Conservation (phyloP, 2,113 vertebrate genomes). For the Rhinopomastus cyanomelas region DNA sequence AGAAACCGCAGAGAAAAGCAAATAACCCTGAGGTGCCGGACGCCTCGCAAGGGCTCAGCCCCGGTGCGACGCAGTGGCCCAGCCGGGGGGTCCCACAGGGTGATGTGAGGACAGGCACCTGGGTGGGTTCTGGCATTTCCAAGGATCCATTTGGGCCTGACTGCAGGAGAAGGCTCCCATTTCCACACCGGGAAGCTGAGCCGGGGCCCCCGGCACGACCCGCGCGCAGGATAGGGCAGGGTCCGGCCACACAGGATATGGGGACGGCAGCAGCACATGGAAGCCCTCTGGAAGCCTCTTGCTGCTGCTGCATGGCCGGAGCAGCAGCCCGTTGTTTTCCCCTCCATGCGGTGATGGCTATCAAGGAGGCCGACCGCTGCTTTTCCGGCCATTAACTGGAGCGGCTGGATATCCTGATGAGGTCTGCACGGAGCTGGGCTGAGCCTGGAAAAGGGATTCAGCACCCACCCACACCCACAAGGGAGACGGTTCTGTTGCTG, state of each 20-base stretch:
- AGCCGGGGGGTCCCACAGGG: not conserved
- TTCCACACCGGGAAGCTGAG: not conserved
- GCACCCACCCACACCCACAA: not conserved
- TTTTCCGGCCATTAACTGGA: constrained; percentile 56
- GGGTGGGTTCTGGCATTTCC: not conserved
- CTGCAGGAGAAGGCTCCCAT: not conserved
- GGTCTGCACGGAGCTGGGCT: not conserved
- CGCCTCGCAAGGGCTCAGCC: not conserved
- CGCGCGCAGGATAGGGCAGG: constrained; percentile 29
- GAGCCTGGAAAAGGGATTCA: constrained; percentile 11
- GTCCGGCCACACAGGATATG: not conserved
- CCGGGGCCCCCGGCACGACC: not conserved
- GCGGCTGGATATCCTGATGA: constrained; percentile 50
- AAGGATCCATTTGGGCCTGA: not conserved
- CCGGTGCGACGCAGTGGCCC: not conserved
- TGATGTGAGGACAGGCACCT: not conserved
- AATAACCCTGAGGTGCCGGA: not conserved
- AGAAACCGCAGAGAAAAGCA: not conserved
- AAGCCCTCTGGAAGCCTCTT: not conserved
- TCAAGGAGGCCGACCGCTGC: not conserved
- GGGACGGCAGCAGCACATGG: not conserved
- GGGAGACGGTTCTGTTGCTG: not conserved
- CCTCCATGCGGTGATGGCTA: not conserved
- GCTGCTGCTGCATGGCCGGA: not conserved
- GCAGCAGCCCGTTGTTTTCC: constrained; percentile 5